Conservation (phyloP, 2,888 invertebrate genomes). For the Oxycera nigricornis region DNA sequence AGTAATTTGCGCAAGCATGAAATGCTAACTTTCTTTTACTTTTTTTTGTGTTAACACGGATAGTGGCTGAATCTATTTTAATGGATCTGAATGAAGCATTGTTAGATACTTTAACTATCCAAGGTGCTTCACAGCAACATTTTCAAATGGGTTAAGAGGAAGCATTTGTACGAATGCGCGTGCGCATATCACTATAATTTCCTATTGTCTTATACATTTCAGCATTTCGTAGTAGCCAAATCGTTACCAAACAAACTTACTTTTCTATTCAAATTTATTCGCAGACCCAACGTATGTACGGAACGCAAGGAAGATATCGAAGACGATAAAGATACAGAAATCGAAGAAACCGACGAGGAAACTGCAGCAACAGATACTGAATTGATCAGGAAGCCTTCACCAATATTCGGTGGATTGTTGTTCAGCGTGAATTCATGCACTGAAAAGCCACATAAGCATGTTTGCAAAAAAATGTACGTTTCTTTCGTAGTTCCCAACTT, state of each 20-base stretch:
- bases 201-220: not conserved
- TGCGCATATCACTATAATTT: not conserved
- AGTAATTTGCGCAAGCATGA: too few relatives aligned
- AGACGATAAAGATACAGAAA: constrained; percentile 48
- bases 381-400: constrained; percentile 50
- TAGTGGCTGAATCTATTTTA: too few relatives aligned
- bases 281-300: constrained; percentile 70
- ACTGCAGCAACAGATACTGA: constrained; percentile 50
- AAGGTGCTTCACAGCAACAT: too few relatives aligned
- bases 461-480: constrained; percentile 61
- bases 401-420: constrained; percentile 57
- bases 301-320: constrained; percentile 65
- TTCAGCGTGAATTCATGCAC: constrained; percentile 61
- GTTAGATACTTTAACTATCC: too few relatives aligned
- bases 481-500: not conserved
- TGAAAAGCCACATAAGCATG: constrained; percentile 60
- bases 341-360: constrained; percentile 49
- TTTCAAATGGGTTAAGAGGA: not conserved
- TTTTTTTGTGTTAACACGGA: too few relatives aligned
- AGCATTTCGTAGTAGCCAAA: constrained; percentile 48
- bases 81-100: too few relatives aligned
- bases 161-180: not conserved
- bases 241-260: too few relatives aligned
- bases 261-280: too few relatives aligned
- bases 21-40: too few relatives aligned